Conservation (phyloP, 2,888 invertebrate species). For the Nasonovia ribisnigri region DNA sequence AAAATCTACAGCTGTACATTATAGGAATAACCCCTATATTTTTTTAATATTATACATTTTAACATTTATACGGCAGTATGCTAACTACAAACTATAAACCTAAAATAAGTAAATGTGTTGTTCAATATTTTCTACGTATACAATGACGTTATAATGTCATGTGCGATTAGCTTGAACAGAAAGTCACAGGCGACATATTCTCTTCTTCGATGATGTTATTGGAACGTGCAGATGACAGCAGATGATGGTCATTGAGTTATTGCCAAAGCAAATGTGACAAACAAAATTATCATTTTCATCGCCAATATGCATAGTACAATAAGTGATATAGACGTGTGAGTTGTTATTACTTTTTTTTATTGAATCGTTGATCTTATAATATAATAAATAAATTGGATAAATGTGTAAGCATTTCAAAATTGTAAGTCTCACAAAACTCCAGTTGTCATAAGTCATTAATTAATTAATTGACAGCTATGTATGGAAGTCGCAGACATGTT, state of each 20-base stretch:
- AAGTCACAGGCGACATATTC: not conserved
- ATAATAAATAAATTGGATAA: not conserved
- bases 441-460: not conserved
- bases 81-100: not conserved
- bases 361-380: not conserved
- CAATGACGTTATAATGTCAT: not conserved
- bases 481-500: not conserved
- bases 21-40: too few species aligned
- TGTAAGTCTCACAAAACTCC: not conserved
- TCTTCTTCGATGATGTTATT: not conserved
- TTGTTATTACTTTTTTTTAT: not conserved
- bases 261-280: not conserved
- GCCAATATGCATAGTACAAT: not conserved
- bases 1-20: too few species aligned
- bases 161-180: not conserved
- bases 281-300: not conserved
- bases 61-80: not conserved
- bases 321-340: not conserved
- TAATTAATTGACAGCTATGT: not conserved
- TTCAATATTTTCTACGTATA: not conserved
- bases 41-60: too few species aligned
- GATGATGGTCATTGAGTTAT: not conserved
- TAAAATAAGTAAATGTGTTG: not conserved
- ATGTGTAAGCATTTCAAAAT: not conserved
- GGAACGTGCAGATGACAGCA: not conserved